Percentiles rank a stretch among this genome's conserved stretches.
phyloP scores from a whole-genome alignment of 2,888 invertebrate genomes.

The Coremacera marginata region DNA sequence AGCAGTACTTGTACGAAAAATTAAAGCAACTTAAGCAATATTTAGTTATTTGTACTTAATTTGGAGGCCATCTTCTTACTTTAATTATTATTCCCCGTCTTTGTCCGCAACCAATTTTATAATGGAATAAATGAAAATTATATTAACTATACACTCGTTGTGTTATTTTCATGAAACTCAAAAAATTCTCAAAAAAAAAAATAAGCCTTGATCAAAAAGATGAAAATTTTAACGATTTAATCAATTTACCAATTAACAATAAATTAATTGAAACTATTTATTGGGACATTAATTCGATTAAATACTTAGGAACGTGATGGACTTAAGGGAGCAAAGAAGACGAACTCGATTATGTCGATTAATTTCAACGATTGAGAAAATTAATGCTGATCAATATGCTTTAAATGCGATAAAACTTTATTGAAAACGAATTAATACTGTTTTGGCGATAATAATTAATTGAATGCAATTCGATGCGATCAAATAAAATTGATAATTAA shows the following conservation, averaged over 20 bases:
- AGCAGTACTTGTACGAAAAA: too few relatives aligned
- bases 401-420: neutral
- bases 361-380: neutral
- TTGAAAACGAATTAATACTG: neutral
- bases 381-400: neutral
- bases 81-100: too few relatives aligned
- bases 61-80: too few relatives aligned
- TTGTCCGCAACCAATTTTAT: too few relatives aligned
- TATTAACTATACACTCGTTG: too few relatives aligned
- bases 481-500: neutral
- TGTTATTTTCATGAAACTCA: too few relatives aligned
- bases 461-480: neutral
- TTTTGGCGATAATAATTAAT: constrained; percentile 6
- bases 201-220: neutral
- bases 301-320: neutral
- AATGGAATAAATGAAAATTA: too few relatives aligned
- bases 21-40: too few relatives aligned
- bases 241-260: constrained; percentile 11
- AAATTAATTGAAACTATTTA: constrained; percentile 18
- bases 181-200: neutral
- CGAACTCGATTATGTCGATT: neutral
- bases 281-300: neutral
- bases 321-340: neutral
- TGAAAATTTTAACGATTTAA: neutral
- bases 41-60: too few relatives aligned